Base-by-base conservation (phyloP, 1,140 invertebrate species). In the Hypsibius dujardini region DNA sequence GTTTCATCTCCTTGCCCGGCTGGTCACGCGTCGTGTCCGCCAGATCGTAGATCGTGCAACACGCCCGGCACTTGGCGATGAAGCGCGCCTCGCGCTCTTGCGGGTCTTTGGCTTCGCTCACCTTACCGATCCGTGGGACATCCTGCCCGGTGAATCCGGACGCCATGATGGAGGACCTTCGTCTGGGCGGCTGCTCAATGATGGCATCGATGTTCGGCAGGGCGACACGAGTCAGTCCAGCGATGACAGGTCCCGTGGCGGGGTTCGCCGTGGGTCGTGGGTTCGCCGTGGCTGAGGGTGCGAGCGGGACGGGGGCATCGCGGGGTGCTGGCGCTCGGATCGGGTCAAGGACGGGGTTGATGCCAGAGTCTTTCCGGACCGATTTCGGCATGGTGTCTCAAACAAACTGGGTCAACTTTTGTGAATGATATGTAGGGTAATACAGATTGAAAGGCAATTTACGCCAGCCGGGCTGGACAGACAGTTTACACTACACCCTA, bases 171-270 rank as follows among this genome's bases (percentile, higher is more conserved):
- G 50, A 56, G 7, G 50, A 56, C 7, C 50, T 7, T 56, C 50
- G 50, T 7, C 50, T 7, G 7, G 50, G 50, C 7, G 50, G 50
- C n/a, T 56, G 50, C 50, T 56, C 50, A n/a, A 56, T n/a, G 50
- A 56, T 56, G 7, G 50, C 50, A 56, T 56, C 50, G n/a, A 56
- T 56, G n/a, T 56, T 56, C 7, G 50, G 50, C 50, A 56, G n/a
- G 7, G 50, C n/a, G 7, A n/a, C 50, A 56, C 50, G 50, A 56
- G n/a, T n/a, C n/a, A n/a, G n/a, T 56, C 50, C 50, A 56, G 50
- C 50, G 50, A 7, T 56, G n/a, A 56, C 50, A 56, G n/a, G n/a
- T n/a, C 50, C 50, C n/a, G n/a, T n/a, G n/a, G n/a, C n/a, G n/a
- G n/a, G n/a, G n/a, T n/a, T n/a, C n/a, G n/a, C n/a, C n/a, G n/a